A percentile compares a stretch with the other conserved stretches of the same genome.
Evolutionary conservation across 2,888 invertebrate species (phyloP).

Genomic region (Seladonia tumulorum): DNA sequence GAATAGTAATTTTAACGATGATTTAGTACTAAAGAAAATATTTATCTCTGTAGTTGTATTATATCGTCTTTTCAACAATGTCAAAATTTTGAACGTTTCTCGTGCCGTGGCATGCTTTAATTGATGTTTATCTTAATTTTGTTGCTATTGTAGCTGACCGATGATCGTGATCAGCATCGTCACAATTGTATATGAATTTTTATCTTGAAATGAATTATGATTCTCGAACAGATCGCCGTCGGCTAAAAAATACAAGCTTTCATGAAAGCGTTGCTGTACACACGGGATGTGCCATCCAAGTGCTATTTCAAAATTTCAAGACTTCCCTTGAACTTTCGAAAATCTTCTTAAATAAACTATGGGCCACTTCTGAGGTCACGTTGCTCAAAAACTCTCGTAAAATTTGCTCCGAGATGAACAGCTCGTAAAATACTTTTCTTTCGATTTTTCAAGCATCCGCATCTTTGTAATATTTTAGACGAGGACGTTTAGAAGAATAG

Average conservation of each 20-base stretch:
- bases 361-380: background rate
- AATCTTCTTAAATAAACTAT: slow-evolving; percentile 4
- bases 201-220: background rate
- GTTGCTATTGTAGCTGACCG: background rate
- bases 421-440: background rate
- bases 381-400: background rate
- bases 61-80: background rate
- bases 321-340: slow-evolving; percentile 1
- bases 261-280: background rate
- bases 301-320: background rate
- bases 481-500: background rate
- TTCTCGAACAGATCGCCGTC: background rate
- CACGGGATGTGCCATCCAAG: background rate
- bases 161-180: background rate
- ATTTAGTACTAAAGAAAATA: too few species aligned
- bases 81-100: background rate
- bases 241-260: background rate
- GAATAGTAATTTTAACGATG: too few species aligned
- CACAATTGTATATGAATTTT: background rate
- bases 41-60: too few species aligned
- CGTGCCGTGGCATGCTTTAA: background rate
- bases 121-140: too few species aligned
- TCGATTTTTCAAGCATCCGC: background rate
- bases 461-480: slow-evolving; percentile 1
- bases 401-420: background rate